A percentile compares a stretch with the other conserved stretches of the same genome.
Evolutionary conservation across 1,140 invertebrate genomes (phyloP).

Genomic region (Drosophila melanogaster): DNA sequence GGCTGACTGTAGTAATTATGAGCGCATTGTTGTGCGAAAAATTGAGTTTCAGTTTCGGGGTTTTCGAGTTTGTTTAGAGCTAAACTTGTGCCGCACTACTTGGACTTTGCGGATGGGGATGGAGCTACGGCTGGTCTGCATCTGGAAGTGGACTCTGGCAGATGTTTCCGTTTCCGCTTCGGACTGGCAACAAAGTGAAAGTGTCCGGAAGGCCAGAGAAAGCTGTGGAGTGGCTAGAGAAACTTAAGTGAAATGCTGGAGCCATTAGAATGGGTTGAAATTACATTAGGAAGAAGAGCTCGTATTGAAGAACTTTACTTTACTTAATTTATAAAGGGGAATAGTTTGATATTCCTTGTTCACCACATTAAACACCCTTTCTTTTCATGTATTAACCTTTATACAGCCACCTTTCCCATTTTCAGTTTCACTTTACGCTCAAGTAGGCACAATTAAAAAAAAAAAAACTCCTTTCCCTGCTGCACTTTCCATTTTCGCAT

Average conservation of each 20-base stretch:
- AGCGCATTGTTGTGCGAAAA: conserved; percentile 78
- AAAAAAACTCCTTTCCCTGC: conserved; percentile 27
- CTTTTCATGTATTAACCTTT: conserved; percentile 1
- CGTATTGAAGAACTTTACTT: not conserved
- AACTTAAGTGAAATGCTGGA: conserved; percentile 29
- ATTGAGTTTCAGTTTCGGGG: conserved; percentile 68
- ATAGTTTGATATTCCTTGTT: no score
- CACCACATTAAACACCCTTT: no score
- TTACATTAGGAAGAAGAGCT: not conserved
- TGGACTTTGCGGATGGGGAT: not conserved
- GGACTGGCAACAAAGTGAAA: conserved; percentile 34
- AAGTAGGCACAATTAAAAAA: conserved; percentile 57
- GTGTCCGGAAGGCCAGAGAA: conserved; percentile 28
- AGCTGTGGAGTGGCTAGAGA: not conserved
- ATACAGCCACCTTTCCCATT: conserved; percentile 2
- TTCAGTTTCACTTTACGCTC: conserved; percentile 30
- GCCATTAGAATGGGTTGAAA: conserved; percentile 17
- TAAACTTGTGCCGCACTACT: conserved; percentile 58
- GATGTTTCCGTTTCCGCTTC: conserved; percentile 52
- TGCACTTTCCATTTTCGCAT: conserved; percentile 17
- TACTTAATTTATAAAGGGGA: not conserved
- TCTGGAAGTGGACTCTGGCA: conserved; percentile 40
- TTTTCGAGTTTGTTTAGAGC: conserved; percentile 66
- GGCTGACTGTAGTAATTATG: conserved; percentile 68
- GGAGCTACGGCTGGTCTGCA: conserved; percentile 7